These are phyloP conservation scores for Hyles euphorbiae DNA, from an alignment of 1,140 invertebrate species.

Conservation along the genomic window DNA sequence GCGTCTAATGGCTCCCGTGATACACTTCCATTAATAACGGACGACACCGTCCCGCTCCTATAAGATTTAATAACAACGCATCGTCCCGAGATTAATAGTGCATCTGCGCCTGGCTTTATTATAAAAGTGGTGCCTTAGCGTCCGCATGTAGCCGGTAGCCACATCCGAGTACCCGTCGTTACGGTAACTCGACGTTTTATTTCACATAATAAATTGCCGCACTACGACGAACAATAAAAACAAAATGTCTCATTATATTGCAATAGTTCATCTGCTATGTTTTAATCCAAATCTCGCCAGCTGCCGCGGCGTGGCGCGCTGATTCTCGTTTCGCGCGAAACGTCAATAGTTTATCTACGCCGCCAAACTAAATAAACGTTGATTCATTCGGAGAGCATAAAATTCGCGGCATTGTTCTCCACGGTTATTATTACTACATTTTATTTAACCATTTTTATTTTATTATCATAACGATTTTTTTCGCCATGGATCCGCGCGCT, in stretches of 20 bases:
- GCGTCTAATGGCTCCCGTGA: constrained; percentile 72
- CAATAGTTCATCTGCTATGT: constrained; percentile 56
- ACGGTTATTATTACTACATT: constrained; percentile 62
- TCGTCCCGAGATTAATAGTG: constrained; percentile 59
- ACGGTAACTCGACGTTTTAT: too few species aligned
- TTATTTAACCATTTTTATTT: constrained; percentile 69
- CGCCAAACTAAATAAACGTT: constrained; percentile 60
- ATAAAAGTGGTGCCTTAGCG: constrained; percentile 46
- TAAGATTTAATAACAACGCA: constrained; percentile 68
- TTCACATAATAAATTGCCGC: too few species aligned
- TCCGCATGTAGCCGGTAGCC: background rate
- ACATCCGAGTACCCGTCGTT: background rate
- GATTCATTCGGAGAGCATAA: constrained; percentile 59
- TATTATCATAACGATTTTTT: constrained; percentile 73
- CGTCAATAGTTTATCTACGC: constrained; percentile 62
- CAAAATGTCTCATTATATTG: constrained; percentile 65
- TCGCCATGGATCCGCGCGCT: constrained; percentile 53
- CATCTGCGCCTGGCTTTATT: constrained; percentile 54
- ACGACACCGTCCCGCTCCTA: constrained; percentile 56
- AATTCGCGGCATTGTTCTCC: constrained; percentile 58
- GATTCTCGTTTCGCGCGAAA: constrained; percentile 34
- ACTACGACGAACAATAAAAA: constrained; percentile 39
- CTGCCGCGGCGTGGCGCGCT: constrained; percentile 35
- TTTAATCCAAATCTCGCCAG: constrained; percentile 62
- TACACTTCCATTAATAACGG: constrained; percentile 74